phyloP scores from a whole-genome alignment of 2,888 invertebrate genomes.

The Drosophila flavopinicola region DNA sequence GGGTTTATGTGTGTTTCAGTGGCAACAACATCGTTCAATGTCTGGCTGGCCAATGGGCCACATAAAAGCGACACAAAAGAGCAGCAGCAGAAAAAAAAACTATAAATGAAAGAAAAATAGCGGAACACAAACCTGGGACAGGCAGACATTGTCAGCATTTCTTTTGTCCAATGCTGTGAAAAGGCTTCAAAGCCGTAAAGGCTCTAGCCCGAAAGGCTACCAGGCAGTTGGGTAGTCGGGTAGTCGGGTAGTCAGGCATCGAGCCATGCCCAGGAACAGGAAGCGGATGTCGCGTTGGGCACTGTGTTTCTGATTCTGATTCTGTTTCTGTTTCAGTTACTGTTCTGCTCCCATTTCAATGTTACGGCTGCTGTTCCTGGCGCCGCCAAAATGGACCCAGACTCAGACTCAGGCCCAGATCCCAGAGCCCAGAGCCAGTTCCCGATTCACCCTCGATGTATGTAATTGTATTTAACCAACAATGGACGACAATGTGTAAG shows the following conservation, averaged over 20 bases:
- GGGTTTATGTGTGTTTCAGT: constrained; percentile 16
- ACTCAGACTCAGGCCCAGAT: constrained; percentile 11
- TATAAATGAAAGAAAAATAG: constrained; percentile 54
- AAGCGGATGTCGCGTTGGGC: constrained; percentile 78
- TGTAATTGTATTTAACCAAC: constrained; percentile 51
- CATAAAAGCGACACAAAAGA: constrained; percentile 57
- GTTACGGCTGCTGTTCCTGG: constrained; percentile 30
- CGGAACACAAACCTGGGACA: constrained; percentile 61
- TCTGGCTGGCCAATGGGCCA: constrained; percentile 59
- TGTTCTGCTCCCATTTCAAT: constrained; percentile 22
- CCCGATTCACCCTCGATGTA: constrained; percentile 16
- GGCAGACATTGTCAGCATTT: constrained; percentile 70
- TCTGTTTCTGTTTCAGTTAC: constrained; percentile 24
- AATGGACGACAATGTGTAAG: constrained; percentile 17
- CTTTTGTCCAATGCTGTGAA: constrained; percentile 72
- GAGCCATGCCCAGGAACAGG: constrained; percentile 66
- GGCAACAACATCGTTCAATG: constrained; percentile 44
- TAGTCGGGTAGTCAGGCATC: constrained; percentile 33
- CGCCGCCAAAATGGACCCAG: constrained; percentile 40
- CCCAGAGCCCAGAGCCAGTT: constrained; percentile 14
- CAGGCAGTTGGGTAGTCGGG: constrained; percentile 27
- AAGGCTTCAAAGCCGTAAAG: constrained; percentile 73
- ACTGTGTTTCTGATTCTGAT: constrained; percentile 58
- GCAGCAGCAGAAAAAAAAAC: constrained; percentile 7
- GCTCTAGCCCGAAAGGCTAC: constrained; percentile 29